Conservation (phyloP, 1,140 invertebrate species). For the Drosophila simulans region DNA sequence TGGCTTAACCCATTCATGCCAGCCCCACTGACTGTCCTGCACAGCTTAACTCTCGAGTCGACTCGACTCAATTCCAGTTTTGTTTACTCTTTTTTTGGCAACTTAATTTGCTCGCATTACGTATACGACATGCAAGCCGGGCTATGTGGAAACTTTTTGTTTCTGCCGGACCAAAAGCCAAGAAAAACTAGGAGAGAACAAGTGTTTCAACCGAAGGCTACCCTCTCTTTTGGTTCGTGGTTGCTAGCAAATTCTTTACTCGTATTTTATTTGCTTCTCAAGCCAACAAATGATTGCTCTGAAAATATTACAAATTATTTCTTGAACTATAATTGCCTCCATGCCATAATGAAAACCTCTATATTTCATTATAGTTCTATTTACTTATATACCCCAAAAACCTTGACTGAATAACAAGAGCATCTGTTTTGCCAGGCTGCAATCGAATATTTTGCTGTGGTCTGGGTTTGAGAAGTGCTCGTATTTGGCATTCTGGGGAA, state of each 20-base stretch:
- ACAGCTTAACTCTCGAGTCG: slow-evolving; percentile 33
- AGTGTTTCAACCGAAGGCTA: neutral
- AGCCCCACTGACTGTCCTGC: slow-evolving; percentile 16
- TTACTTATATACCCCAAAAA: neutral
- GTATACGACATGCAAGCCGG: slow-evolving; percentile 64
- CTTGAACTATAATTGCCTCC: too few species aligned
- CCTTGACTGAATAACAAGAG: neutral
- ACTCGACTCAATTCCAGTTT: slow-evolving; percentile 36
- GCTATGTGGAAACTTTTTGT: slow-evolving; percentile 12
- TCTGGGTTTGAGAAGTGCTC: slow-evolving; percentile 13
- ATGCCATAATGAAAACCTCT: too few species aligned
- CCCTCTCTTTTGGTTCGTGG: neutral
- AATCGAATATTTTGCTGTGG: slow-evolving; percentile 40
- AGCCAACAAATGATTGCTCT: neutral
- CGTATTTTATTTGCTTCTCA: neutral
- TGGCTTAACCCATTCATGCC: slow-evolving; percentile 26
- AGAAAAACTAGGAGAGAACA: neutral
- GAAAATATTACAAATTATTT: too few species aligned
- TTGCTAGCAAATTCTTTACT: neutral
- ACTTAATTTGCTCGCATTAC: slow-evolving; percentile 56
- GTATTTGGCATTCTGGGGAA: slow-evolving; percentile 9
- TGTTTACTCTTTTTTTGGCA: slow-evolving; percentile 41
- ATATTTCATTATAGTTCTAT: too few species aligned
- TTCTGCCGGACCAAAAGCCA: slow-evolving; percentile 10
- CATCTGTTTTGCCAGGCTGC: slow-evolving; percentile 29